Evolutionary conservation across 1,140 invertebrate genomes (phyloP).

Genomic region (Delia radicum): DNA sequence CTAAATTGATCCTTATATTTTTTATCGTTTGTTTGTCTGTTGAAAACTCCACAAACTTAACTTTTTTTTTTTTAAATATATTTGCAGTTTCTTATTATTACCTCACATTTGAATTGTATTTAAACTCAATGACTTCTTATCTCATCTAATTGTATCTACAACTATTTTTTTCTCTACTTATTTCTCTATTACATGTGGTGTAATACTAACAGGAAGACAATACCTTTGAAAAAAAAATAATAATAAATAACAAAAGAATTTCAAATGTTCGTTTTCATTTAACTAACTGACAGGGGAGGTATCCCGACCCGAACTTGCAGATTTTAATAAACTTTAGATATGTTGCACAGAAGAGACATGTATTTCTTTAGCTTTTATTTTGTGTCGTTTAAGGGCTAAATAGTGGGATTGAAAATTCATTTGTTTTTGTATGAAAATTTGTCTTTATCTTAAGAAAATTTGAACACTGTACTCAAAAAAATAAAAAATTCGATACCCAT

Average conservation of each 20-base stretch:
- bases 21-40: neutral
- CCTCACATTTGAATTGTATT: neutral
- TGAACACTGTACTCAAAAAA: no score
- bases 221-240: neutral
- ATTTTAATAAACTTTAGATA: no score
- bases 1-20: neutral
- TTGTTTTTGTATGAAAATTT: no score
- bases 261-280: neutral
- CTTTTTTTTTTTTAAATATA: no score
- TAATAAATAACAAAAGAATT: neutral
- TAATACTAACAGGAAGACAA: neutral
- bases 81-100: neutral
- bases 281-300: neutral
- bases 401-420: no score
- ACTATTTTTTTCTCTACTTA: neutral
- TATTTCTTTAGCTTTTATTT: no score
- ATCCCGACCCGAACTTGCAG: no score
- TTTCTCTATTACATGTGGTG: neutral
- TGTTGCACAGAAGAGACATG: no score
- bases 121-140: neutral
- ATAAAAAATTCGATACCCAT: no score
- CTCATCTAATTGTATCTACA: neutral
- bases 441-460: no score
- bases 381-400: no score
- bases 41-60: neutral